These are phyloP conservation scores for Leucophora obtusa DNA, from an alignment of 2,888 invertebrate species.

Conservation along the genomic window DNA sequence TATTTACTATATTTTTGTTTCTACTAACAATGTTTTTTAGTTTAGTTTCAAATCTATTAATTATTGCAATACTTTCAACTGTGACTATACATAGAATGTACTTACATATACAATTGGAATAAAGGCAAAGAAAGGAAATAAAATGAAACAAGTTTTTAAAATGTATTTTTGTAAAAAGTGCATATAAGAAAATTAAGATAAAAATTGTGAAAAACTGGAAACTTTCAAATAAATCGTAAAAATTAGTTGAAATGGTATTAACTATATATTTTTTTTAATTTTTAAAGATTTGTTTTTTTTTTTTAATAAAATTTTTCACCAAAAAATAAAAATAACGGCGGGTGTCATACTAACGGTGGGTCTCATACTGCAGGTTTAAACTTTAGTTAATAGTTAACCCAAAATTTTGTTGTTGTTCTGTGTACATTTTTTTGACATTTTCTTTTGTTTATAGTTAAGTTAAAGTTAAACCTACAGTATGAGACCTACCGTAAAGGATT, in stretches of 20 bases:
- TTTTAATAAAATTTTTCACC: too few species aligned
- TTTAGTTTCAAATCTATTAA: constrained; percentile 9
- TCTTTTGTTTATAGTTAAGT: too few species aligned
- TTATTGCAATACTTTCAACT: constrained; percentile 51
- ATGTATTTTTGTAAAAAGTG: constrained; percentile 55
- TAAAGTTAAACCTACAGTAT: too few species aligned
- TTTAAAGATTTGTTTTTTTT: too few species aligned
- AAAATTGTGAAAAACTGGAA: constrained; percentile 30
- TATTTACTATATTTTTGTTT: constrained; percentile 8
- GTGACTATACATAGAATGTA: constrained; percentile 59
- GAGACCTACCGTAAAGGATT: too few species aligned
- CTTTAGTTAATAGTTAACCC: too few species aligned
- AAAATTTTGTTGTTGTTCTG: too few species aligned
- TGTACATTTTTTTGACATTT: too few species aligned
- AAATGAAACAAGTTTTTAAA: constrained; percentile 17
- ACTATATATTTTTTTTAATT: too few species aligned
- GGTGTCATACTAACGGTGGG: too few species aligned
- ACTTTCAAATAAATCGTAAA: constrained; percentile 20
- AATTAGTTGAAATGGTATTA: neutral
- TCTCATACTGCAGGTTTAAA: too few species aligned
- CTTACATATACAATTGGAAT: constrained; percentile 35
- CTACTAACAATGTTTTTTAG: constrained; percentile 6
- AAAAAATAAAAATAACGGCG: too few species aligned
- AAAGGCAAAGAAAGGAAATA: constrained; percentile 14
- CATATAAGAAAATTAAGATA: constrained; percentile 24